Conservation (phyloP, 1,140 invertebrate genomes). For the Musca vetustissima region DNA sequence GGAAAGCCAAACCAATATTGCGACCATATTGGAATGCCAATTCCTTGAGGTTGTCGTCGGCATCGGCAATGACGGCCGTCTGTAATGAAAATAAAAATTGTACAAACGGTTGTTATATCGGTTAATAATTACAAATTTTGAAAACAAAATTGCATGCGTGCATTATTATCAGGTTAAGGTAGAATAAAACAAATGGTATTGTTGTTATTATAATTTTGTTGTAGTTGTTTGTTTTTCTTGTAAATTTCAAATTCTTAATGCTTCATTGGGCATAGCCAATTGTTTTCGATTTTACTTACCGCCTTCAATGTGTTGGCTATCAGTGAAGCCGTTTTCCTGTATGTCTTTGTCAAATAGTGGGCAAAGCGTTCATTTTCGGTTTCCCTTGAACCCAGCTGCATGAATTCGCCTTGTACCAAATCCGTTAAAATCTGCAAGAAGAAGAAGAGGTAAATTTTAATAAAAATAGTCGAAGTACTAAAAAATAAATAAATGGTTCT, state of each 20-base stretch:
- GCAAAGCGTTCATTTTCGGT: conserved; percentile 94
- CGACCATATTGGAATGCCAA: conserved; percentile 93
- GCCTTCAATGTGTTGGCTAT: conserved; percentile 95
- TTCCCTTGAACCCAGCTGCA: conserved; percentile 96
- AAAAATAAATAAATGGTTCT: too few relatives aligned
- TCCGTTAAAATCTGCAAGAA: conserved; percentile 82
- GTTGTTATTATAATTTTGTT: background rate
- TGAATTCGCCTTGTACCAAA: conserved; percentile 96
- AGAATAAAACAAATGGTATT: background rate
- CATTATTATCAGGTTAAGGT: conserved; percentile 6
- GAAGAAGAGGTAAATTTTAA: conserved; percentile 12
- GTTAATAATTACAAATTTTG: too few relatives aligned
- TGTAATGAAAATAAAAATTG: conserved; percentile 52
- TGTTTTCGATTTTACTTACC: conserved; percentile 65
- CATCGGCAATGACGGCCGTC: conserved; percentile 82
- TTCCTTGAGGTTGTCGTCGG: conserved; percentile 78
- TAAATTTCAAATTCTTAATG: background rate
- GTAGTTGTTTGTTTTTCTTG: background rate
- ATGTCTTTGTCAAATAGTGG: conserved; percentile 97
- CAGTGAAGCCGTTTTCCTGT: conserved; percentile 96
- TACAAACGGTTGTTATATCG: too few relatives aligned
- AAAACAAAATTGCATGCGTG: too few relatives aligned
- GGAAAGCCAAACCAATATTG: conserved; percentile 95
- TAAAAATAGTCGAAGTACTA: background rate
- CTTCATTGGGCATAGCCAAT: background rate